phyloP scores from a whole-genome alignment of 2,888 invertebrate genomes.

The Cheiracanthium punctorium region DNA sequence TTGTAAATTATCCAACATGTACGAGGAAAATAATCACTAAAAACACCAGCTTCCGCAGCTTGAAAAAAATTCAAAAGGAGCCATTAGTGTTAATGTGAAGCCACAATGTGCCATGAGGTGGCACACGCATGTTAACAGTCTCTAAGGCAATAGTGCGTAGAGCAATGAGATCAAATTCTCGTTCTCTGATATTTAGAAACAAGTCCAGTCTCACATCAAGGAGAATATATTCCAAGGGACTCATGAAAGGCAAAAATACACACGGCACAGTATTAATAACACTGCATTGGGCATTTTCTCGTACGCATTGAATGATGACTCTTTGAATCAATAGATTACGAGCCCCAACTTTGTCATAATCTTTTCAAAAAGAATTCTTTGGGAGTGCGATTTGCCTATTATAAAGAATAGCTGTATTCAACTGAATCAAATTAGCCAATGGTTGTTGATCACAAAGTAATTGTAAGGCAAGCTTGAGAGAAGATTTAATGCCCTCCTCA shows the following conservation, averaged over 20 bases:
- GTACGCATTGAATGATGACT: not conserved
- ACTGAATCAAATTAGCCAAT: no score
- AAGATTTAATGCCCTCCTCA: no score
- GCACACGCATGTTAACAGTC: not conserved
- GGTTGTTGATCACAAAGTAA: no score
- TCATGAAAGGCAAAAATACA: no score
- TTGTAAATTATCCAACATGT: no score
- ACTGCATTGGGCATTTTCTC: not conserved
- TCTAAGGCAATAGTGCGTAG: not conserved
- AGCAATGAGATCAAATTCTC: not conserved
- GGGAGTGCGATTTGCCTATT: no score
- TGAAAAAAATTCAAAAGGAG: not conserved
- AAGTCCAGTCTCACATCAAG: not conserved
- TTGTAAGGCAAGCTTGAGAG: no score
- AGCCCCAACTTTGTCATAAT: no score
- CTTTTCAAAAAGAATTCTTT: no score
- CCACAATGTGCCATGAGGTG: not conserved
- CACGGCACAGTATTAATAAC: not conserved
- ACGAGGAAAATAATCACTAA: not conserved
- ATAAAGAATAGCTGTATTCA: no score
- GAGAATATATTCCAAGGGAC: no score
- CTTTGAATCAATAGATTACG: not conserved
- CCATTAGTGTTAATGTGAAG: not conserved
- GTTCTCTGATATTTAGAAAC: not conserved
- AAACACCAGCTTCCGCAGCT: not conserved